These are phyloP conservation scores for Agrochola macilenta DNA, from an alignment of 2,888 invertebrate genomes.

Conservation along the genomic window DNA sequence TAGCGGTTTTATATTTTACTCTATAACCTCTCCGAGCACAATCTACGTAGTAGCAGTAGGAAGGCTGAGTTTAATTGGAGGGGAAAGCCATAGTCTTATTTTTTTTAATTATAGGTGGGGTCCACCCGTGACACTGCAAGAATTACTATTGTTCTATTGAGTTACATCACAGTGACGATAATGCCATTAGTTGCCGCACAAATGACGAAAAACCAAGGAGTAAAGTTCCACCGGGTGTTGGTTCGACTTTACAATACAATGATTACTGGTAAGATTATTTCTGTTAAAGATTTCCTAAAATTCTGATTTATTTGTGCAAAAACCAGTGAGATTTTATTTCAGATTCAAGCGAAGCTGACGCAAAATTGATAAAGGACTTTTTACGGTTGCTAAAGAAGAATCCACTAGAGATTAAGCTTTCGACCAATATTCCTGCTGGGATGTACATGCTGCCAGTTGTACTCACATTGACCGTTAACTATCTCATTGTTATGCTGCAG, in stretches of 20 bases:
- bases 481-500: slow-evolving; percentile 30
- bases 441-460: slow-evolving; percentile 12
- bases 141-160: not conserved
- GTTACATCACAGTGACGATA: not conserved
- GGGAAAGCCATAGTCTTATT: too few relatives aligned
- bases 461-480: slow-evolving; percentile 2
- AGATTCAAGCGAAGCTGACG: slow-evolving; percentile 1
- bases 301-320: not conserved
- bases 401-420: too few relatives aligned
- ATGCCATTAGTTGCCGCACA: slow-evolving; percentile 28
- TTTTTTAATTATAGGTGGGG: not conserved
- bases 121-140: too few relatives aligned
- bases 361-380: slow-evolving; percentile 17
- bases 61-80: not conserved
- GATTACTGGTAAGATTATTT: slow-evolving; percentile 10
- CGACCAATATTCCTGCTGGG: not conserved
- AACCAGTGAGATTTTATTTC: not conserved
- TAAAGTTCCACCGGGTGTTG: slow-evolving; percentile 8
- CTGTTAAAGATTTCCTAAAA: not conserved
- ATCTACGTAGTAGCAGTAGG: not conserved
- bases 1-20: not conserved
- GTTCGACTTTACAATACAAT: slow-evolving; percentile 20
- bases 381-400: not conserved
- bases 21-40: not conserved
- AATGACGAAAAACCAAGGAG: slow-evolving; percentile 12